Conservation (phyloP, 2,113 vertebrate species). For the Cavia porcellus region DNA sequence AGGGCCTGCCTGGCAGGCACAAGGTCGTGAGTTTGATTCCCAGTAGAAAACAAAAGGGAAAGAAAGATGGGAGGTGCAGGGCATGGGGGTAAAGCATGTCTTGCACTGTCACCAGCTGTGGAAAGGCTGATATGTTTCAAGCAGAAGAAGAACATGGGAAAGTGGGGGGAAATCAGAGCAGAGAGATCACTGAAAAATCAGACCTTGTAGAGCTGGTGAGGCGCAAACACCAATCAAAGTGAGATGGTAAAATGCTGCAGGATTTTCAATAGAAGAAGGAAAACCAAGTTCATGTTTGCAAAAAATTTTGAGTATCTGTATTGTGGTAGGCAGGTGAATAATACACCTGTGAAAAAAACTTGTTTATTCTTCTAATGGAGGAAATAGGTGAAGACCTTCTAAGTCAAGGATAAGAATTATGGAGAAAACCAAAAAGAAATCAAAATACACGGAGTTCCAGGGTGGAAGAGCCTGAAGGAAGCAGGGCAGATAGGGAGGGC, state of each 20-base stretch:
- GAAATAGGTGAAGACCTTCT: neutral
- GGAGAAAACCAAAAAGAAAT: neutral
- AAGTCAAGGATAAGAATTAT: neutral
- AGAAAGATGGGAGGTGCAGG: neutral
- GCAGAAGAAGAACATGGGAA: neutral
- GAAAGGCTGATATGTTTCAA: neutral
- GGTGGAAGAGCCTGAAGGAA: neutral
- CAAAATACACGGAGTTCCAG: neutral
- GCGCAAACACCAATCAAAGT: neutral
- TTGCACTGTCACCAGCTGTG: neutral
- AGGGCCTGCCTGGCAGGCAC: too few relatives aligned
- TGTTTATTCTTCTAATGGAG: neutral
- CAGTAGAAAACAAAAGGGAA: too few relatives aligned
- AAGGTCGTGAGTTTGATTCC: too few relatives aligned
- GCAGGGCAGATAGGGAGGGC: neutral
- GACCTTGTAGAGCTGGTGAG: neutral
- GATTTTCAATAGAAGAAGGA: neutral
- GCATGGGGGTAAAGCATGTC: neutral
- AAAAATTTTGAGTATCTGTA: neutral
- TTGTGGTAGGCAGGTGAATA: neutral
- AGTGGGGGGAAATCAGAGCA: neutral
- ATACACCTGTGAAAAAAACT: neutral
- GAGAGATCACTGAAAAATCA: neutral
- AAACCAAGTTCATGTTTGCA: neutral
- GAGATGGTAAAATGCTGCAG: neutral